Percentiles rank a stretch among this genome's conserved stretches.
Evolutionary conservation across 2,113 vertebrate species (phyloP).

Genomic region (Ictidomys tridecemlineatus): DNA sequence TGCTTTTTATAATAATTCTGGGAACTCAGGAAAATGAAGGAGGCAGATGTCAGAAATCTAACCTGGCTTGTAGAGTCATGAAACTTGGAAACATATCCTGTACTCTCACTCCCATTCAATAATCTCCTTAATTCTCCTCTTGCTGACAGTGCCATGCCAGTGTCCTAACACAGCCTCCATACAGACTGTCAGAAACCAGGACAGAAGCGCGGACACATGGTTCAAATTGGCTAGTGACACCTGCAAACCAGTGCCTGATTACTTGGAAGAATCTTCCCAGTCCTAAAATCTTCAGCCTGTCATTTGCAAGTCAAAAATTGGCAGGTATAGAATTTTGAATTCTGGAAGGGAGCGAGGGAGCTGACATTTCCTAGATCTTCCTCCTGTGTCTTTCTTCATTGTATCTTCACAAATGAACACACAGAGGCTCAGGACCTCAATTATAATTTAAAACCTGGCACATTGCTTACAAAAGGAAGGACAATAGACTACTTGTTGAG

Average conservation of each 20-base stretch:
- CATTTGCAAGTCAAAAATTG: constrained; percentile 39
- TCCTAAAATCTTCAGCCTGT: constrained; percentile 51
- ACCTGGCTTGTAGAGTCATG: neutral
- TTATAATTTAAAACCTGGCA: neutral
- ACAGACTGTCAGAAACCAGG: constrained; percentile 4
- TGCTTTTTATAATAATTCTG: constrained; percentile 16
- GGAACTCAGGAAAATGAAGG: constrained; percentile 46
- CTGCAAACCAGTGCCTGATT: neutral
- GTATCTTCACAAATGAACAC: neutral
- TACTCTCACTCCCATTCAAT: neutral
- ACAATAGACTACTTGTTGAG: neutral
- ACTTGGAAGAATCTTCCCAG: neutral
- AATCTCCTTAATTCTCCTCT: neutral
- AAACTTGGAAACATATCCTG: neutral
- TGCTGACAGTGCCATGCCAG: neutral
- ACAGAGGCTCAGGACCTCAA: neutral
- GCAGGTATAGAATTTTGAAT: constrained; percentile 37
- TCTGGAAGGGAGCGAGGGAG: neutral
- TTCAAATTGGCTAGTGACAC: neutral
- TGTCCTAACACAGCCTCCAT: neutral
- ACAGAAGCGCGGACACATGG: neutral
- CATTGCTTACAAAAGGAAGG: neutral
- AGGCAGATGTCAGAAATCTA: neutral
- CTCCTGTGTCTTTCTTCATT: neutral
- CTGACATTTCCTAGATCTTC: neutral